Conservation (phyloP, 2,113 vertebrate species). For the Epinephelus cyanopodus region DNA sequence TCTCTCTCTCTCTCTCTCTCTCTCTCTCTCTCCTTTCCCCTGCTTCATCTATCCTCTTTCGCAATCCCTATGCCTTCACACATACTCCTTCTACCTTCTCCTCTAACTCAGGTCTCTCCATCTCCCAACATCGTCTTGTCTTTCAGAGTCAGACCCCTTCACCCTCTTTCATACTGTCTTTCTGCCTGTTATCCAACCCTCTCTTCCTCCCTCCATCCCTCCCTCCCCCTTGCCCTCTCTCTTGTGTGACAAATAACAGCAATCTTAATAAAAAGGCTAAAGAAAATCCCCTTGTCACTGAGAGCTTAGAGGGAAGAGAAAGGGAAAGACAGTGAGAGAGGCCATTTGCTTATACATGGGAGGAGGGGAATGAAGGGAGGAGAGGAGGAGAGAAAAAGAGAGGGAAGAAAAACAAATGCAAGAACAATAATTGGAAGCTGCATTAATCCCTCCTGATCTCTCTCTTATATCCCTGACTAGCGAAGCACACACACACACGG, state of each 20-base stretch:
- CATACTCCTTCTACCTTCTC: background rate
- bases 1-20: background rate
- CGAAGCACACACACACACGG: constrained; percentile 7
- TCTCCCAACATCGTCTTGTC: background rate
- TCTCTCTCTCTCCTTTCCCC: background rate
- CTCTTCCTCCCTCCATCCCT: background rate
- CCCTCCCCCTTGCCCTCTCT: constrained; percentile 1
- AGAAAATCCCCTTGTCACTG: constrained; percentile 61
- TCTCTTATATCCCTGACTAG: constrained; percentile 14
- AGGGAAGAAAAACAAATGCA: constrained; percentile 19
- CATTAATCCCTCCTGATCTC: constrained; percentile 62
- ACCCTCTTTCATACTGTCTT: background rate
- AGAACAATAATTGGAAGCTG: constrained; percentile 51
- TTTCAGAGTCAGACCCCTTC: background rate
- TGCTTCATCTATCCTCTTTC: background rate
- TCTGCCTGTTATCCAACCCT: background rate
- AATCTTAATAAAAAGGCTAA: constrained; percentile 64
- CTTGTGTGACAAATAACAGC: constrained; percentile 56
- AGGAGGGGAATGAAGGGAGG: constrained; percentile 15
- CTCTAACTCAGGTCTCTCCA: background rate
- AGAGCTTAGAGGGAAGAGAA: constrained; percentile 55
- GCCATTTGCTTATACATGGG: constrained; percentile 18
- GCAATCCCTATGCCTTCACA: background rate
- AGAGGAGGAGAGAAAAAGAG: background rate
- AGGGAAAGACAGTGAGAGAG: constrained; percentile 10